Conservation (phyloP, 2,797 vertebrate genomes). For the Stomatorhinus walkeri region DNA sequence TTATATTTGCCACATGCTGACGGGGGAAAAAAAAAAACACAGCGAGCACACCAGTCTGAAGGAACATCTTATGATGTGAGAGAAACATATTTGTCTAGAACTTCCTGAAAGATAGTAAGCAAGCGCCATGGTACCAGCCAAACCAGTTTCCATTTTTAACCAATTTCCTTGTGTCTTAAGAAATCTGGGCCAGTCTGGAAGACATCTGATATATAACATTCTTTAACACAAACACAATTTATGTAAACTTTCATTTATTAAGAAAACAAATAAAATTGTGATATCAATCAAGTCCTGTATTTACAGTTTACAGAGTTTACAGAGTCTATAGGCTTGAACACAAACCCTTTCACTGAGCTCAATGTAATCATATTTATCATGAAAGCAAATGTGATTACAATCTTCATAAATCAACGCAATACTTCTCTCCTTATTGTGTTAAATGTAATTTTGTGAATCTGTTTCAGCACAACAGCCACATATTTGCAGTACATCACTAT, state of each 20-base stretch:
- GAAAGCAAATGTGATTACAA: background rate
- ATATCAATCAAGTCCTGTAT: background rate
- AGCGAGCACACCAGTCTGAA: background rate
- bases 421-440: background rate
- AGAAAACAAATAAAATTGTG: background rate
- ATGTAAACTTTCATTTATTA: background rate
- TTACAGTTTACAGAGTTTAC: background rate
- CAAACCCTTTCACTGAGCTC: background rate
- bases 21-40: background rate
- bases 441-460: background rate
- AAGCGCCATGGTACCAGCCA: background rate
- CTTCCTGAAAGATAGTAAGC: constrained; percentile 2
- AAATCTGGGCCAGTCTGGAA: background rate
- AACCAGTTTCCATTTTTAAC: background rate
- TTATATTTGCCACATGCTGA: background rate
- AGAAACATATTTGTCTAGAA: background rate
- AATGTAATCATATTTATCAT: background rate
- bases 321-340: background rate
- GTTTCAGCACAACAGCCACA: background rate
- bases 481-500: background rate
- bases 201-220: constrained; percentile 1
- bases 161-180: background rate
- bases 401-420: background rate
- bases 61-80: background rate
- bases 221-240: background rate